Conservation (phyloP, 2,888 invertebrate genomes). For the Scaptomyza polygonia region DNA sequence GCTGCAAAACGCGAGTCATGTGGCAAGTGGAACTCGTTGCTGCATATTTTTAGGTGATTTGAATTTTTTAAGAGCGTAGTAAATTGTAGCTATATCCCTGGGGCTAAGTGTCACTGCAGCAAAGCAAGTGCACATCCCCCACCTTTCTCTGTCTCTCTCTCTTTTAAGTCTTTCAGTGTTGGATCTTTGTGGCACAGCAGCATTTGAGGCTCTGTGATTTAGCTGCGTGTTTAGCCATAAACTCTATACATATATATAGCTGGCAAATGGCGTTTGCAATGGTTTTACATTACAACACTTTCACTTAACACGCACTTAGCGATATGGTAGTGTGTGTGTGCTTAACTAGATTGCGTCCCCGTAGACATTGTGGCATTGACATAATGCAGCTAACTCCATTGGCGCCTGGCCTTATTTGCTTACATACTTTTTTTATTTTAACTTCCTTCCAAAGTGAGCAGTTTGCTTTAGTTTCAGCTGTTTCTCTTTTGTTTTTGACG, state of each 20-base stretch:
- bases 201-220: slow-evolving; percentile 15
- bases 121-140: not conserved
- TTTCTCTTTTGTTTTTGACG: slow-evolving; percentile 9
- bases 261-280: slow-evolving; percentile 50
- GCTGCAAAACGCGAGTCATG: slow-evolving; percentile 11
- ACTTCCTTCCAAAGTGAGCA: slow-evolving; percentile 3
- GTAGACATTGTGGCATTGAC: slow-evolving; percentile 63
- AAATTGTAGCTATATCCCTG: slow-evolving; percentile 67
- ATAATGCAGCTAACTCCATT: slow-evolving; percentile 49
- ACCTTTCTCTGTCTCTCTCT: not conserved
- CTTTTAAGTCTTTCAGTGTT: not conserved
- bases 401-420: slow-evolving; percentile 29
- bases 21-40: slow-evolving; percentile 11
- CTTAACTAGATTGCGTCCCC: not conserved
- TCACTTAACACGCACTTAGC: slow-evolving; percentile 27
- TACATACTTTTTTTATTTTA: slow-evolving; percentile 31
- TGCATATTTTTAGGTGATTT: slow-evolving; percentile 79
- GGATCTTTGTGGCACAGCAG: slow-evolving; percentile 2
- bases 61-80: slow-evolving; percentile 70
- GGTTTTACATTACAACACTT: slow-evolving; percentile 40
- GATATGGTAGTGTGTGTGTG: not conserved
- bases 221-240: slow-evolving; percentile 43
- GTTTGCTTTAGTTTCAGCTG: slow-evolving; percentile 20
- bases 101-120: slow-evolving; percentile 67
- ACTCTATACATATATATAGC: slow-evolving; percentile 20